These are phyloP conservation scores for Hydractinia symbiolongicarpus DNA, from an alignment of 30 jellyfish, hydroid and myxozoan genomes.

Conservation along the genomic window DNA sequence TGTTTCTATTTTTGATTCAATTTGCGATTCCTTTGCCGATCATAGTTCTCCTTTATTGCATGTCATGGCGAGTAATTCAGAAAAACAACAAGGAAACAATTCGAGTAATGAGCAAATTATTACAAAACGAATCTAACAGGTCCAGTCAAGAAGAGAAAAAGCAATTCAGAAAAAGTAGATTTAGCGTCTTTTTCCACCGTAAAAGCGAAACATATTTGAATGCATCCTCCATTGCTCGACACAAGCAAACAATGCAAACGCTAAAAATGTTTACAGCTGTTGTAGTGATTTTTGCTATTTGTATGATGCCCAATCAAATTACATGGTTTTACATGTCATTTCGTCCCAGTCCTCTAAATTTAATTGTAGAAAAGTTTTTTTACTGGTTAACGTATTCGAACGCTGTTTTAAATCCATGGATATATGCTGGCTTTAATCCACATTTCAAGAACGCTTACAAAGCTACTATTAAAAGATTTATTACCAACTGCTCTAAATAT, in stretches of 20 bases:
- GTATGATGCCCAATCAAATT: conserved; percentile 79
- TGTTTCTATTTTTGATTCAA: too few species aligned
- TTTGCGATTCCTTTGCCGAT: too few species aligned
- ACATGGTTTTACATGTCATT: conserved; percentile 72
- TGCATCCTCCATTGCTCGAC: conserved; percentile 41
- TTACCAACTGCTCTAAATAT: too few species aligned
- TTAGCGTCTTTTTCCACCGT: background rate
- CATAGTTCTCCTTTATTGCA: too few species aligned
- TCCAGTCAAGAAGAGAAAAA: background rate
- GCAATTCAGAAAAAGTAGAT: background rate
- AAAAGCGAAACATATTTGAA: background rate
- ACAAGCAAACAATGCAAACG: conserved; percentile 67
- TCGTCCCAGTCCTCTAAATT: conserved; percentile 35
- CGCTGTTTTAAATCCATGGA: conserved; percentile 78
- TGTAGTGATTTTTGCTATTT: conserved; percentile 63
- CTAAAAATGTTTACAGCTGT: conserved; percentile 73
- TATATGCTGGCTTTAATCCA: conserved; percentile 69
- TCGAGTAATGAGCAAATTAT: too few species aligned
- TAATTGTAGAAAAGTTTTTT: conserved; percentile 34
- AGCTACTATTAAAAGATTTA: background rate
- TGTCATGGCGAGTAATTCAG: too few species aligned
- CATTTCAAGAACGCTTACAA: conserved; percentile 62
- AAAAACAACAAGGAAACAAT: too few species aligned
- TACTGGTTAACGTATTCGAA: conserved; percentile 61
- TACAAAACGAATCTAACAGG: background rate